These are phyloP conservation scores for Ovis aries DNA, from an alignment of 2,113 vertebrate genomes.

Conservation along the genomic window DNA sequence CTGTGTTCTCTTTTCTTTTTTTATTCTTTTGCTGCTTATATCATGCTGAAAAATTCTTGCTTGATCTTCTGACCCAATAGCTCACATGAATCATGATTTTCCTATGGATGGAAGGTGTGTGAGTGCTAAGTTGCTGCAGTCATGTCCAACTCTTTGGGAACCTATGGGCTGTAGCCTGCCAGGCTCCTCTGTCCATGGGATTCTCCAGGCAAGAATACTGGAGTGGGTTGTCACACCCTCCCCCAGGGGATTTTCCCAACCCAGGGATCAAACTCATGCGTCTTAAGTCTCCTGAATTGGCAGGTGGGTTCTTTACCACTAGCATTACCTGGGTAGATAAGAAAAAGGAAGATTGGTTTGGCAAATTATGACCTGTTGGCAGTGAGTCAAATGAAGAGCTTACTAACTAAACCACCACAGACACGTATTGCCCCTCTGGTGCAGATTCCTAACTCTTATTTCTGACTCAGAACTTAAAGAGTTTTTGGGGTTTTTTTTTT, in stretches of 20 bases:
- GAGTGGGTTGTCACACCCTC: background rate
- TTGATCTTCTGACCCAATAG: background rate
- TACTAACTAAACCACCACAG: background rate
- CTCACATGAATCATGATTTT: background rate
- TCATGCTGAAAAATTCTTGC: background rate
- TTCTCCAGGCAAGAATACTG: background rate
- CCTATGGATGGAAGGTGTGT: background rate
- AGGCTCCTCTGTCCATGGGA: background rate
- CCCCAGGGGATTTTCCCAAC: background rate
- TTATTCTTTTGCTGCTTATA: background rate
- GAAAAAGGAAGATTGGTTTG: background rate
- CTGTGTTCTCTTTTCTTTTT: slow-evolving; percentile 17
- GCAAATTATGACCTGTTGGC: background rate
- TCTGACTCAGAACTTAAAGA: background rate
- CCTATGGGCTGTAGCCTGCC: background rate
- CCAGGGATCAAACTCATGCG: background rate
- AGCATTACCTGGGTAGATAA: background rate
- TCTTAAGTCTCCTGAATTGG: background rate
- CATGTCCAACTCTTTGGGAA: background rate
- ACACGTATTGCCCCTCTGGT: no score
- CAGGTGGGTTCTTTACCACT: background rate
- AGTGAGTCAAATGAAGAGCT: background rate
- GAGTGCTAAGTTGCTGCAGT: background rate
- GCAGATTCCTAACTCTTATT: background rate
- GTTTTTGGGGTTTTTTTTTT: background rate